A percentile compares a stretch with the other conserved stretches of the same genome.
Evolutionary conservation across 2,113 vertebrate species (phyloP).

Genomic region (Megalops atlanticus): DNA sequence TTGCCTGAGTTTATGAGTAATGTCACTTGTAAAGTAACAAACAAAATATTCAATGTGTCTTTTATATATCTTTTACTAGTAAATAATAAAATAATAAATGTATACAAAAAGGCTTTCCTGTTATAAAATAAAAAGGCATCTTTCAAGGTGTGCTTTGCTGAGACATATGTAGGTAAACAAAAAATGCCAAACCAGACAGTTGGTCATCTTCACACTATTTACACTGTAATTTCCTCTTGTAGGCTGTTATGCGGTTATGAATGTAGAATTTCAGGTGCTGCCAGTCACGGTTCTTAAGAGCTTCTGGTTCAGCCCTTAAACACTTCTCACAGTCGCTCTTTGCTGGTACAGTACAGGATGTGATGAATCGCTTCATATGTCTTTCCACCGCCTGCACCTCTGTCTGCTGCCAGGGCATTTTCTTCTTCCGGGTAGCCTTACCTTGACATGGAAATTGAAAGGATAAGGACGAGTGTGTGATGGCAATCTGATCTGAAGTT

Average conservation of each 20-base stretch:
- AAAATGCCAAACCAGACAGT: no score
- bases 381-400: conserved; percentile 31
- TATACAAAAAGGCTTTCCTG: neutral
- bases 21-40: no score
- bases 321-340: conserved; percentile 40
- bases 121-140: conserved; percentile 1
- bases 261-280: conserved; percentile 33
- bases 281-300: conserved; percentile 25
- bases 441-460: conserved; percentile 27
- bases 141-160: no score
- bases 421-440: conserved; percentile 24
- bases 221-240: conserved; percentile 27
- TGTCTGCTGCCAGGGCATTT: conserved; percentile 26
- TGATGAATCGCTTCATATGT: conserved; percentile 19
- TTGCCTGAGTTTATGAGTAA: conserved; percentile 9
- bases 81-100: no score
- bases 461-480: conserved; percentile 20
- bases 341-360: conserved; percentile 19
- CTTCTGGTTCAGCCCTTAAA: conserved; percentile 34
- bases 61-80: no score
- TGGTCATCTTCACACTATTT: conserved; percentile 9
- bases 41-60: no score
- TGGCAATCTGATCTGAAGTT: neutral
- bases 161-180: no score
- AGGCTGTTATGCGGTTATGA: conserved; percentile 39